Conservation (phyloP, 2,888 invertebrate species). For the Eueremaeus valkanovi region DNA sequence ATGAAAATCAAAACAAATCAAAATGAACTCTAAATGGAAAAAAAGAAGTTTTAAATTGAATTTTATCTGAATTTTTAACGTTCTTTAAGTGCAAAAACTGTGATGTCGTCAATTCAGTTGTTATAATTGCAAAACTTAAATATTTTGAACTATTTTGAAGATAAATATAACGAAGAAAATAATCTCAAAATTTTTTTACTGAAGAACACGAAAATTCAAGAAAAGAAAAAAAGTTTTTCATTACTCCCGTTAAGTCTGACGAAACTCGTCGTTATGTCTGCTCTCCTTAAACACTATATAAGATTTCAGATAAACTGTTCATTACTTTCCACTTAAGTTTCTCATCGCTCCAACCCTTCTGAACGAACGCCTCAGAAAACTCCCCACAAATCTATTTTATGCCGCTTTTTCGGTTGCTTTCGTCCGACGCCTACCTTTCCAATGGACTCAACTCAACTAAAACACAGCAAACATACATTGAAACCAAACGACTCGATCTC, state of each 20-base stretch:
- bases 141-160: not conserved
- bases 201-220: not conserved
- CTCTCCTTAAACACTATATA: not conserved
- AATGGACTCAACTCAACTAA: not conserved
- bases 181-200: constrained; percentile 16
- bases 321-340: not conserved
- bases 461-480: not conserved
- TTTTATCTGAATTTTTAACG: not conserved
- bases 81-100: constrained; percentile 26
- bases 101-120: constrained; percentile 31
- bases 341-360: not conserved
- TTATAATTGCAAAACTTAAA: constrained; percentile 24
- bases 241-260: constrained; percentile 24
- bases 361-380: not conserved
- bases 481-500: not conserved
- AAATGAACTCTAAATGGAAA: constrained; percentile 20
- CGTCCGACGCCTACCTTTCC: constrained; percentile 24
- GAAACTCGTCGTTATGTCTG: constrained; percentile 16
- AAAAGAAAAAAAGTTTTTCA: not conserved
- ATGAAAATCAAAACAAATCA: constrained; percentile 35
- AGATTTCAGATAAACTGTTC: not conserved
- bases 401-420: constrained; percentile 5
- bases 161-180: constrained; percentile 13
- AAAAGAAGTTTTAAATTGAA: constrained; percentile 12
- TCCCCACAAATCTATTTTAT: not conserved